Base-by-base conservation (phyloP, 2,113 vertebrate genomes). In the Leuciscus idus region DNA sequence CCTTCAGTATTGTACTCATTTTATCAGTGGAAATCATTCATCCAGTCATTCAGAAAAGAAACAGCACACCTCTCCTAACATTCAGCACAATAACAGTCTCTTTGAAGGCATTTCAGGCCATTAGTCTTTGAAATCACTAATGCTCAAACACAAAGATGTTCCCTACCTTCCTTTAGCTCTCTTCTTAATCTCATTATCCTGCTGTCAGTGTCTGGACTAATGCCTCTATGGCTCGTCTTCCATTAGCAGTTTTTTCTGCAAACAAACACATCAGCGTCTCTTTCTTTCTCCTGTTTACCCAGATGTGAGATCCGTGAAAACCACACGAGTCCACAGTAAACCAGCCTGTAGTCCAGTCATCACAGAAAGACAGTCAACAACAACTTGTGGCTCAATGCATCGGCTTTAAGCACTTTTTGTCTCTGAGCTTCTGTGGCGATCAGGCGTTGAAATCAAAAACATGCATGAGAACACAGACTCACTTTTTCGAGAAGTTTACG, bases 131-230 rank as follows among this genome's bases (percentile, higher is more conserved):
- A 68, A 33, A 68, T 8, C 30, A 68, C 66, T 68, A 21, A 70
- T 21, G 66, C 36, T 68, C 66, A 36, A 70, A 36, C 66, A 72
- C 33, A 39, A 21, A 72, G 33, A 72, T 39, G 33, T 23, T 23
- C 76, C 30, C 76, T 5, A 57, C 50, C 4, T 59, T 79, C 33
- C 33, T 57, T 23, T 57, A 57, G 55, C 6, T 92, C 91, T 86
- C 91, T 92, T 92, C 91, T 93, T 94, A 93, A 92, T 92, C 91
- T 90, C 90, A 93, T 93, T 94, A 93, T 92, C 91, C 90, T 91
- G 91, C 91, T 91, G 92, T 92, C 92, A 93, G 92, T 87, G 94
- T 92, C 91, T 93, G 93, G 93, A 93, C 92, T 92, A 93, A 93
- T 92, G 92, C 89, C 92, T 91, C 92, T 91, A 92, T 77, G 91